These are phyloP conservation scores for Serranus cabrilla DNA, from an alignment of 2,797 vertebrate genomes.

Conservation along the genomic window DNA sequence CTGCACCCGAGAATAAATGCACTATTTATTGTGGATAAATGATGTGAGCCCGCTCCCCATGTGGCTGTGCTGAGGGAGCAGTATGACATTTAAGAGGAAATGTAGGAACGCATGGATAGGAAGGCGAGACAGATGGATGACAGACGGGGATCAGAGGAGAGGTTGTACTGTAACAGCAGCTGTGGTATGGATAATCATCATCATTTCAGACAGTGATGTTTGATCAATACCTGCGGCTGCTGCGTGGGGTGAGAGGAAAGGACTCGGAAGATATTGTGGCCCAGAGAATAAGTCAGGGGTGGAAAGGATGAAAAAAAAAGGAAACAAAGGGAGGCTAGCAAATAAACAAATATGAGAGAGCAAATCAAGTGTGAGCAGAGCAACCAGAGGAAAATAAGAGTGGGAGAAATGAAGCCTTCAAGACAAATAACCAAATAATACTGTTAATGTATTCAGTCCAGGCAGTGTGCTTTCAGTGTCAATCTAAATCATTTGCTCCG, in stretches of 20 bases:
- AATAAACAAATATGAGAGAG: constrained; percentile 35
- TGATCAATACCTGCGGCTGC: constrained; percentile 57
- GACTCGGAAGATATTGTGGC: not conserved
- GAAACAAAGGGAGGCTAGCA: not conserved
- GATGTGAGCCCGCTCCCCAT: constrained; percentile 51
- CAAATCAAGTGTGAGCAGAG: constrained; percentile 24
- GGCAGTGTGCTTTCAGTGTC: constrained; percentile 16
- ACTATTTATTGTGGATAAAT: constrained; percentile 60
- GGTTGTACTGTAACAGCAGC: constrained; percentile 30
- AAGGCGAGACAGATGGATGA: constrained; percentile 49
- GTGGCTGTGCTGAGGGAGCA: constrained; percentile 40
- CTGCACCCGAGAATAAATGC: constrained; percentile 50
- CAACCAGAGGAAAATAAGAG: constrained; percentile 6
- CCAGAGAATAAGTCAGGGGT: constrained; percentile 13
- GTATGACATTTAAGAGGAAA: constrained; percentile 55
- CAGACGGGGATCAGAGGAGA: constrained; percentile 44
- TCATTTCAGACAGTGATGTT: constrained; percentile 51
- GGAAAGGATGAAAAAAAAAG: not conserved
- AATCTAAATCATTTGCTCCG: constrained; percentile 10
- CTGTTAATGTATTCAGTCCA: constrained; percentile 7
- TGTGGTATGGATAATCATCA: constrained; percentile 56
- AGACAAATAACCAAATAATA: constrained; percentile 32
- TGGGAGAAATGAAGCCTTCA: constrained; percentile 24
- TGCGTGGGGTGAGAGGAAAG: constrained; percentile 2
- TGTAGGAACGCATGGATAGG: constrained; percentile 31